Evolutionary conservation across 2,113 vertebrate genomes (phyloP).

Genomic region (Corydoras maculifer): DNA sequence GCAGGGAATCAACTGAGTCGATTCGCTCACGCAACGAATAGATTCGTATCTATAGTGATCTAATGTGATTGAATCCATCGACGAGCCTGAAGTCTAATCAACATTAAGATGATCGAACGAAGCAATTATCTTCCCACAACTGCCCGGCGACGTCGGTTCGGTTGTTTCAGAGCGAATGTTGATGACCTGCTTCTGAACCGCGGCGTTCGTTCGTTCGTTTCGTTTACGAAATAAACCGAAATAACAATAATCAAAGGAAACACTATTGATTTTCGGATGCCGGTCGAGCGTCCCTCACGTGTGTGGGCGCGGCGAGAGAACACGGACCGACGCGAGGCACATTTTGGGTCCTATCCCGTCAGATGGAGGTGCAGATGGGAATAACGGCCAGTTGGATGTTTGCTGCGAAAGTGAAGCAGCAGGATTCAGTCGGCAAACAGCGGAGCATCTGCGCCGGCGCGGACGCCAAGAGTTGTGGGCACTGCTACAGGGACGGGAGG

Average conservation of each 20-base stretch:
- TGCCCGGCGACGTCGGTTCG: conserved; percentile 33
- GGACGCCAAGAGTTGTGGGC: conserved; percentile 8
- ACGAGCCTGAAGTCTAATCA: conserved; percentile 41
- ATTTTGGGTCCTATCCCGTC: conserved; percentile 5
- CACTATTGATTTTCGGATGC: conserved; percentile 3
- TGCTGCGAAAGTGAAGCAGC: neutral
- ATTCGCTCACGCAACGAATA: conserved; percentile 27
- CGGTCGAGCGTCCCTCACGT: conserved; percentile 25
- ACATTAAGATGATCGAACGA: conserved; percentile 39
- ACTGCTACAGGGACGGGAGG: conserved; percentile 35
- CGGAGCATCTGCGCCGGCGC: conserved; percentile 31
- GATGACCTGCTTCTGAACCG: conserved; percentile 20
- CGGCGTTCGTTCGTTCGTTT: too few relatives aligned
- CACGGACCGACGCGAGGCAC: conserved; percentile 3
- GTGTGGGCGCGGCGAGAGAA: conserved; percentile 19
- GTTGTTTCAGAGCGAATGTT: conserved; percentile 26
- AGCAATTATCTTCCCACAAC: conserved; percentile 44
- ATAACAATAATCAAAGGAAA: neutral
- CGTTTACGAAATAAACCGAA: too few relatives aligned
- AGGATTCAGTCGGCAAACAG: conserved; percentile 14
- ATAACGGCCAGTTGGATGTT: conserved; percentile 22
- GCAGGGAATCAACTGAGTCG: conserved; percentile 16
- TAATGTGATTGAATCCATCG: conserved; percentile 28
- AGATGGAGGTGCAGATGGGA: conserved; percentile 22
- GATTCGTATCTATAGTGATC: conserved; percentile 21